phyloP scores from a whole-genome alignment of 2,888 invertebrate species.

The Willowsia nigromaculata region DNA sequence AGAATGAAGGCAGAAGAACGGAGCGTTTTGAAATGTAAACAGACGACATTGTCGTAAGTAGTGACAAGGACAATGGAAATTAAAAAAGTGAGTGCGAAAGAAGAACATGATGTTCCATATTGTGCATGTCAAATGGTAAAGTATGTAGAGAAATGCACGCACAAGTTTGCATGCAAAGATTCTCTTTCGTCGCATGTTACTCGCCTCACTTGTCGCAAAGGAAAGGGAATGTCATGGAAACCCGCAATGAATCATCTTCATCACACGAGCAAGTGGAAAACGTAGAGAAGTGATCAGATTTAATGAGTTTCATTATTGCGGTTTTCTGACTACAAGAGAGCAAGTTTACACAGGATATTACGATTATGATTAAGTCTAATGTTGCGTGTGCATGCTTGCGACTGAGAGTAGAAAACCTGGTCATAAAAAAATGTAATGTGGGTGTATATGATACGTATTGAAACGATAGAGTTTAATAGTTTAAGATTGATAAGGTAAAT shows the following conservation, averaged over 20 bases:
- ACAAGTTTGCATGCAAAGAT: background rate
- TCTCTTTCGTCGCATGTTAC: background rate
- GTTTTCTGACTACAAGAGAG: background rate
- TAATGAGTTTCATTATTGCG: background rate
- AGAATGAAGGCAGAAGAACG: background rate
- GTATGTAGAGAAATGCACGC: background rate
- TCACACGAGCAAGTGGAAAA: background rate
- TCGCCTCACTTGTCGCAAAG: background rate
- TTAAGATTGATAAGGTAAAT: background rate
- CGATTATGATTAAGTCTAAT: background rate
- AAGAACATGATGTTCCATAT: background rate
- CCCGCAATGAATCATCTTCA: background rate
- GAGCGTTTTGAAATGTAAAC: background rate
- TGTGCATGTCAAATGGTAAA: background rate
- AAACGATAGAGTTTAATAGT: background rate
- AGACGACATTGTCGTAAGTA: background rate
- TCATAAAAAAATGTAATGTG: background rate
- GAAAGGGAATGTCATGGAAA: constrained; percentile 13
- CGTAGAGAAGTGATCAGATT: background rate
- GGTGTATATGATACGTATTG: no score
- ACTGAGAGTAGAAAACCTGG: background rate
- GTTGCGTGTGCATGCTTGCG: background rate
- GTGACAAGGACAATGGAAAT: background rate
- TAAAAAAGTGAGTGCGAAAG: background rate
- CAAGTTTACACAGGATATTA: constrained; percentile 22